Conservation (phyloP, 2,797 vertebrate genomes). For the Stomatorhinus walkeri region DNA sequence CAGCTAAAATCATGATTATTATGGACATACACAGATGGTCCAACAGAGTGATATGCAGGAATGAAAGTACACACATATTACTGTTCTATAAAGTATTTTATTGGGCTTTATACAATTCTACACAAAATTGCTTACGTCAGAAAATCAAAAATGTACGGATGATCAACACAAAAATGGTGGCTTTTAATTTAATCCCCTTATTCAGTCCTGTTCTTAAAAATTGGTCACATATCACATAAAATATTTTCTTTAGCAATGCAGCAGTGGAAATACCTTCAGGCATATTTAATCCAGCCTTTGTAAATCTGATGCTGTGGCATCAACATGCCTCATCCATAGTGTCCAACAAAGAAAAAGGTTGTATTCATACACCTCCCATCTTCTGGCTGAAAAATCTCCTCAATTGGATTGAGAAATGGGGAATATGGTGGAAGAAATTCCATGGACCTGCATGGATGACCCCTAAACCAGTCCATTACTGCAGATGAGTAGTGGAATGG, state of each 20-base stretch:
- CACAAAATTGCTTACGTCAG: background rate
- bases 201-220: background rate
- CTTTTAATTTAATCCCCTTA: background rate
- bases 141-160: background rate
- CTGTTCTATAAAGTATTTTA: background rate
- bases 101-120: background rate
- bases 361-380: background rate
- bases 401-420: background rate
- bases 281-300: background rate
- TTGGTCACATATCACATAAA: background rate
- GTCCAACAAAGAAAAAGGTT: background rate
- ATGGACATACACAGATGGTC: background rate
- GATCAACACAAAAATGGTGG: background rate
- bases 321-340: background rate
- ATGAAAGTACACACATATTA: background rate
- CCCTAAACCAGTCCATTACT: background rate
- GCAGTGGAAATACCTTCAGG: background rate
- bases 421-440: background rate
- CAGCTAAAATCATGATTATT: background rate
- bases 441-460: background rate
- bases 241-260: background rate
- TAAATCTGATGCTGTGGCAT: background rate
- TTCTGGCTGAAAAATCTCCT: background rate
- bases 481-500: background rate
- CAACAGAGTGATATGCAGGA: too few species aligned